These are phyloP conservation scores for Lacerta bilineata DNA, from an alignment of 2,797 vertebrate species.

Conservation along the genomic window DNA sequence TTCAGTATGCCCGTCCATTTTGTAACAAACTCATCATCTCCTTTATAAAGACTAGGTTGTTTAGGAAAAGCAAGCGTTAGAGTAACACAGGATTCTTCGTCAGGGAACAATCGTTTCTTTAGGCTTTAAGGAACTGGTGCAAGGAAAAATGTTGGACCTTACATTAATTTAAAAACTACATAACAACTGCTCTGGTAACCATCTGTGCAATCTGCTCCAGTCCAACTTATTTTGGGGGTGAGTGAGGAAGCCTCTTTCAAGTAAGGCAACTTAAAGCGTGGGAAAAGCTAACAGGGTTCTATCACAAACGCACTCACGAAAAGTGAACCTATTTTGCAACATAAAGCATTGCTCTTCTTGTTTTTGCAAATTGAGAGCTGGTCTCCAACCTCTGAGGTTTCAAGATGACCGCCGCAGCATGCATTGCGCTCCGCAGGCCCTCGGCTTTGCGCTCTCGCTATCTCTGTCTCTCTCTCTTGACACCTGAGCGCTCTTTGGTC, in stretches of 20 bases:
- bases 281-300: not conserved
- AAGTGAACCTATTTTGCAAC: no score
- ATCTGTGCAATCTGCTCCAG: not conserved
- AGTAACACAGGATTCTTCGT: not conserved
- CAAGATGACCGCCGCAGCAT: no score
- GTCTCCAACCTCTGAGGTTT: not conserved
- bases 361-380: not conserved
- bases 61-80: not conserved
- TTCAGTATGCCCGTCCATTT: no score
- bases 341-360: not conserved
- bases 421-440: no score
- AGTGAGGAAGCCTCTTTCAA: not conserved
- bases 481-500: no score
- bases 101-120: constrained; percentile 11
- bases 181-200: not conserved
- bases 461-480: not conserved
- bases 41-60: no score
- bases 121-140: not conserved
- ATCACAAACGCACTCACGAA: no score
- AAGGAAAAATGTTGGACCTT: not conserved
- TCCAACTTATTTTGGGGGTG: not conserved
- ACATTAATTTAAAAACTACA: not conserved
- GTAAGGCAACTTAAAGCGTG: not conserved
- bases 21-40: no score
- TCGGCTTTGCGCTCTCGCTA: no score